Evolutionary conservation across 2,113 vertebrate species (phyloP).

Genomic region (Pelecanoides urinatrix): DNA sequence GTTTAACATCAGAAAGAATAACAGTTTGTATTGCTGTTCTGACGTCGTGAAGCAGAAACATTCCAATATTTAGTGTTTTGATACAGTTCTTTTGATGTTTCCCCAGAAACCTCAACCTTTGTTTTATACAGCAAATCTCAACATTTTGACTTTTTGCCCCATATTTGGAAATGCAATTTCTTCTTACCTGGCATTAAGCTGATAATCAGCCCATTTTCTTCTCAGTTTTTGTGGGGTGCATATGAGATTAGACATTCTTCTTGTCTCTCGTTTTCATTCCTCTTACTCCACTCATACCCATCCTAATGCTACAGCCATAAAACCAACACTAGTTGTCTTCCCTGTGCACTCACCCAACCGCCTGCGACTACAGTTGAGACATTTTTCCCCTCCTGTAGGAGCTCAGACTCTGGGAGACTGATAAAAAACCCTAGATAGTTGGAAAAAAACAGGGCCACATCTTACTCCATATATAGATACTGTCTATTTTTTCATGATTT

Average conservation of each 20-base stretch:
- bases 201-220: neutral
- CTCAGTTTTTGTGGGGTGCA: neutral
- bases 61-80: neutral
- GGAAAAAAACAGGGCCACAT: neutral
- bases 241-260: neutral
- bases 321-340: neutral
- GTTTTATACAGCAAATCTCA: neutral
- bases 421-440: neutral
- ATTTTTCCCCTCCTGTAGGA: neutral
- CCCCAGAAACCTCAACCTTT: neutral
- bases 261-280: neutral
- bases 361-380: neutral
- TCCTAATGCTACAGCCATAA: neutral
- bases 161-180: neutral
- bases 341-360: neutral
- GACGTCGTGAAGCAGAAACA: neutral
- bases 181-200: neutral
- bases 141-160: neutral
- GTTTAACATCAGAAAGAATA: neutral
- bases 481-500: neutral
- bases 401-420: neutral
- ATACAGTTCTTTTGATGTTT: neutral
- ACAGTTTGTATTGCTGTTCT: neutral
- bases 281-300: neutral
- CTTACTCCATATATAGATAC: neutral